phyloP scores from a whole-genome alignment of 2,888 invertebrate genomes.

The Scaptomyza flava region DNA sequence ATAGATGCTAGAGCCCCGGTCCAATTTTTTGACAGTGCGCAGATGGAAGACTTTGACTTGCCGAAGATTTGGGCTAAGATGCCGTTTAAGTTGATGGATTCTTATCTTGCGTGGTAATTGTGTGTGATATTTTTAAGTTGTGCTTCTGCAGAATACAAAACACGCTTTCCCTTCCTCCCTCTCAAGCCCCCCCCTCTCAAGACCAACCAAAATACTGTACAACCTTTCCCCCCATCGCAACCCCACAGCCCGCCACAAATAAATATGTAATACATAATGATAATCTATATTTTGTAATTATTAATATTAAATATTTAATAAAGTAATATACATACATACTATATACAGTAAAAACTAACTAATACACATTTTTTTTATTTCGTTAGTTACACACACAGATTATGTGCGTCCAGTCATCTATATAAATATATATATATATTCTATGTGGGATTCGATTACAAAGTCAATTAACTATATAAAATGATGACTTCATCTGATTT shows the following conservation, averaged over 20 bases:
- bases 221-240: not conserved
- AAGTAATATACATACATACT: conserved; percentile 65
- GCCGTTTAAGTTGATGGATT: conserved; percentile 46
- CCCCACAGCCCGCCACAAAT: conserved; percentile 13
- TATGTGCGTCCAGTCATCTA: conserved; percentile 2
- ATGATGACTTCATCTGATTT: conserved; percentile 57
- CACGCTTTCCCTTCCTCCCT: conserved; percentile 31
- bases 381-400: not conserved
- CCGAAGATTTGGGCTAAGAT: conserved; percentile 23
- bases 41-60: conserved; percentile 42
- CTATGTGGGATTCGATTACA: conserved; percentile 32
- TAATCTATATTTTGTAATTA: conserved; percentile 73
- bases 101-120: conserved; percentile 81
- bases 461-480: conserved; percentile 37
- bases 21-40: conserved; percentile 42
- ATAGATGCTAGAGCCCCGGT: conserved; percentile 72
- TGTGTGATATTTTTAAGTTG: conserved; percentile 84
- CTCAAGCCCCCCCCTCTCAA: conserved; percentile 13
- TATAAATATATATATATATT: not conserved
- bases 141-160: conserved; percentile 74
- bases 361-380: conserved; percentile 1
- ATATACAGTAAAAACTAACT: conserved; percentile 32
- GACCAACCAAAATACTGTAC: not conserved
- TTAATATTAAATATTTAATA: conserved; percentile 73
- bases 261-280: conserved; percentile 66